Percentiles rank a stretch among this genome's conserved stretches.
These are phyloP conservation scores for Brachionus koreanus DNA, from an alignment of 1,140 invertebrate species.

Conservation along the genomic window DNA sequence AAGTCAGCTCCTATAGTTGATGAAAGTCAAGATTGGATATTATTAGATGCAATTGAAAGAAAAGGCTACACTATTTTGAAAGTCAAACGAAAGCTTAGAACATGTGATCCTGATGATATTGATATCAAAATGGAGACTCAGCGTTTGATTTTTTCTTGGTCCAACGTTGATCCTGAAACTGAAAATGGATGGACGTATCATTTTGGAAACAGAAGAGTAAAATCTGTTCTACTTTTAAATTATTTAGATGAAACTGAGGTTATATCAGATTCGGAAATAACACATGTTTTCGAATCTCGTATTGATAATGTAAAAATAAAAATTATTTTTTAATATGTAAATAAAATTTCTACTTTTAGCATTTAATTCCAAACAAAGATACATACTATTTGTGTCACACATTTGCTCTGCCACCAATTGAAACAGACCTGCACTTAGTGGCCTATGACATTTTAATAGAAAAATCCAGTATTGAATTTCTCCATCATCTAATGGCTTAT, in stretches of 20 bases:
- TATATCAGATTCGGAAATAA: neutral
- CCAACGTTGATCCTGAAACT: neutral
- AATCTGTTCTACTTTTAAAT: neutral
- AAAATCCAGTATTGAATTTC: neutral
- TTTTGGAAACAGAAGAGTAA: neutral
- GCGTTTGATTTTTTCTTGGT: constrained; percentile 15
- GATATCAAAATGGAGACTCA: constrained; percentile 14
- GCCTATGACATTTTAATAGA: constrained; percentile 28
- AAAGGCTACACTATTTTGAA: constrained; percentile 30
- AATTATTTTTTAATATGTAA: neutral
- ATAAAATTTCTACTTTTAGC: neutral
- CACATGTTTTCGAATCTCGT: neutral
- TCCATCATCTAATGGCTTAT: constrained; percentile 30
- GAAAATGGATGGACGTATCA: constrained; percentile 30
- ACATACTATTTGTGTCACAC: constrained; percentile 19
- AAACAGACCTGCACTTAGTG: constrained; percentile 5
- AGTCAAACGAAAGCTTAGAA: neutral
- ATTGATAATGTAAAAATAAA: neutral
- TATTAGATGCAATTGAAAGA: neutral
- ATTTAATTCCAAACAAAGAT: neutral
- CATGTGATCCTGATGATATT: constrained; percentile 15
- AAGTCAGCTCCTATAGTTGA: constrained; percentile 29
- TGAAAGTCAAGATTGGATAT: neutral
- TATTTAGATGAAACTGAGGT: neutral
- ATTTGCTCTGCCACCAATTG: neutral